Base-by-base conservation (phyloP, 1,140 invertebrate species). In the Pseudomyrmex sp. region DNA sequence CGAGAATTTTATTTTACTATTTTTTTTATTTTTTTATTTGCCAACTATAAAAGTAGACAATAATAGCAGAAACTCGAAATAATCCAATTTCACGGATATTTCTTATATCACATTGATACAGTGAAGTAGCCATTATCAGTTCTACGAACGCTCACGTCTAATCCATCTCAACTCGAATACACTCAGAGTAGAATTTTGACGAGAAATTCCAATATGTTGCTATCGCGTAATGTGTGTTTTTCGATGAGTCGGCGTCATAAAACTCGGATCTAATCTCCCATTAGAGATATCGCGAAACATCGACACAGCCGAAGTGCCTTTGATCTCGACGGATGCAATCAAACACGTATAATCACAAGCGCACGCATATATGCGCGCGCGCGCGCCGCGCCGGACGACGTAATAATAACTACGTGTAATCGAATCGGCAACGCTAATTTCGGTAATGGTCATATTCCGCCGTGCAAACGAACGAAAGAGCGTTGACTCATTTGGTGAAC, bases 391-490 rank as follows among this genome's bases (percentile, higher is more conserved):
- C 69, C 44, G 68, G 35, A 61, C 50, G 54, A 83, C 56, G 58
- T 74, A 77, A 87, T 80, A 73, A 87, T 80, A 83, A 83, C 54
- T 72, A 59, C 20, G 50, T 26, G 44, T 62, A 88, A 84, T 82
- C 54, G 58, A 79, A 82, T 89, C 77, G 73, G 50, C 70, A 62
- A 56, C n/a, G 58, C 35, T 86, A 82, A 89, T 89, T 87, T 85
- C 74, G 69, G 59, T 83, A 85, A 83, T 79, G 73, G 73, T 69
- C 83, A 59, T 85, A 82, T 74, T 52, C 58, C 74, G 68, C n/a
- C 52, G 68, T 46, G 50, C 61, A 52, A 75, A 65, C 59, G 26
- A 65, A 75, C 46, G 56, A 56, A 82, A 72, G 69, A 72, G 52
- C 58, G 26, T 26, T 15, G 52, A 20, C 73, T 79, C 73, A 46